Evolutionary conservation across 2,797 vertebrate genomes (phyloP).

Genomic region (Alcedo quadribrachys): DNA sequence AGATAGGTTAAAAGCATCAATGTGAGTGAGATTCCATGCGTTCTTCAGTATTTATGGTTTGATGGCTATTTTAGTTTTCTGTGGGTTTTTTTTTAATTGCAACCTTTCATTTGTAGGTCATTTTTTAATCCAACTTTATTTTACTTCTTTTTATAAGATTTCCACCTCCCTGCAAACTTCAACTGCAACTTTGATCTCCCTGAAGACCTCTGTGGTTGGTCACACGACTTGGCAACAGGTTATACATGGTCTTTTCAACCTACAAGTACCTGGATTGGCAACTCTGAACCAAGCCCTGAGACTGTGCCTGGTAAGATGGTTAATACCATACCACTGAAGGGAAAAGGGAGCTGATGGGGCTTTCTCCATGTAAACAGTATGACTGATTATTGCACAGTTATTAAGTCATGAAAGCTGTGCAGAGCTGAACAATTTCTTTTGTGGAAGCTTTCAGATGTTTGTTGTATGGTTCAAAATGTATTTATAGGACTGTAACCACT

Average conservation of each 20-base stretch:
- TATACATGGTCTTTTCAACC: slow-evolving; percentile 88
- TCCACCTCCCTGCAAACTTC: slow-evolving; percentile 83
- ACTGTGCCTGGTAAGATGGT: slow-evolving; percentile 75
- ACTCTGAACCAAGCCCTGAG: slow-evolving; percentile 56
- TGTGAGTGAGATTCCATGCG: slow-evolving; percentile 58
- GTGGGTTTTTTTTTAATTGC: slow-evolving; percentile 18
- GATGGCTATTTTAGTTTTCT: slow-evolving; percentile 43
- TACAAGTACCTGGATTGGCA: slow-evolving; percentile 75
- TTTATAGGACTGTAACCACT: slow-evolving; percentile 4
- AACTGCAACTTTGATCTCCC: slow-evolving; percentile 92
- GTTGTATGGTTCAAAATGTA: slow-evolving; percentile 1
- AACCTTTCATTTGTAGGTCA: not conserved
- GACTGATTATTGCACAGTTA: not conserved
- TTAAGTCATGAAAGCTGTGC: not conserved
- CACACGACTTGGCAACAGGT: slow-evolving; percentile 87
- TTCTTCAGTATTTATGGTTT: slow-evolving; percentile 48
- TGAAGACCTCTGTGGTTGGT: slow-evolving; percentile 91
- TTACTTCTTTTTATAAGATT: slow-evolving; percentile 72
- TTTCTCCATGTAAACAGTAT: not conserved
- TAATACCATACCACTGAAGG: not conserved
- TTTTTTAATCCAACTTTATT: slow-evolving; percentile 55
- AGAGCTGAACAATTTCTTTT: not conserved
- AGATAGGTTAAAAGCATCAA: slow-evolving; percentile 65
- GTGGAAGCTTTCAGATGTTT: slow-evolving; percentile 16
- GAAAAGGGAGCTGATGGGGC: not conserved